These are phyloP conservation scores for Chymomyza costata DNA, from an alignment of 1,140 invertebrate species.

Conservation along the genomic window DNA sequence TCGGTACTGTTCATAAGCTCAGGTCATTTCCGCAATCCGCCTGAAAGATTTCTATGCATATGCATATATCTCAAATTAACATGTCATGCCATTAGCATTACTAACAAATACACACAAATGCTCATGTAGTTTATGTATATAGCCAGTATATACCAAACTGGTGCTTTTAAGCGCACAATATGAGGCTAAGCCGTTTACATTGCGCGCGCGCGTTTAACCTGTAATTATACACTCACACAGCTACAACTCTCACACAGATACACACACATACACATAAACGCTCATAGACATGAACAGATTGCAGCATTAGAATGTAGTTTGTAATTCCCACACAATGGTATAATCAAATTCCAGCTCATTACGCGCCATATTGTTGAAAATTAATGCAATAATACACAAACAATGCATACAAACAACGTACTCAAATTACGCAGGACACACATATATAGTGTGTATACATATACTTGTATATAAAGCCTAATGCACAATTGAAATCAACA, in stretches of 20 bases:
- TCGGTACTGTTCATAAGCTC: no score
- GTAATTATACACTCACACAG: constrained; percentile 41
- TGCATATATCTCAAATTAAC: no score
- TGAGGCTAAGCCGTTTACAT: constrained; percentile 46
- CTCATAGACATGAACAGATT: constrained; percentile 28
- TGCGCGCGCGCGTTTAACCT: constrained; percentile 13
- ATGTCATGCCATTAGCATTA: no score
- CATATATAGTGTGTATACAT: constrained; percentile 15
- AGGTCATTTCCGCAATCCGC: no score
- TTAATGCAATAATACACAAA: constrained; percentile 70
- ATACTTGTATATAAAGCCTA: constrained; percentile 15
- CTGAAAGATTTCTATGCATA: no score
- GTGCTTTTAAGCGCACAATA: constrained; percentile 26
- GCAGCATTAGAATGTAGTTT: constrained; percentile 23
- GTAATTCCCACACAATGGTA: constrained; percentile 44
- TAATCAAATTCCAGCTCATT: constrained; percentile 71
- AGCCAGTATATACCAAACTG: no score
- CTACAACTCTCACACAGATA: constrained; percentile 5
- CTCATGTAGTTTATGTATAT: no score
- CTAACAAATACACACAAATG: no score
- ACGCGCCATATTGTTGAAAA: constrained; percentile 70
- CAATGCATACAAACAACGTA: constrained; percentile 52
- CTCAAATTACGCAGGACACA: constrained; percentile 52
- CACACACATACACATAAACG: background rate
- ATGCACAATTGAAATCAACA: constrained; percentile 29